A percentile compares a stretch with the other conserved stretches of the same genome.
Evolutionary conservation across 2,888 invertebrate species (phyloP).

Genomic region (Idaea straminata): DNA sequence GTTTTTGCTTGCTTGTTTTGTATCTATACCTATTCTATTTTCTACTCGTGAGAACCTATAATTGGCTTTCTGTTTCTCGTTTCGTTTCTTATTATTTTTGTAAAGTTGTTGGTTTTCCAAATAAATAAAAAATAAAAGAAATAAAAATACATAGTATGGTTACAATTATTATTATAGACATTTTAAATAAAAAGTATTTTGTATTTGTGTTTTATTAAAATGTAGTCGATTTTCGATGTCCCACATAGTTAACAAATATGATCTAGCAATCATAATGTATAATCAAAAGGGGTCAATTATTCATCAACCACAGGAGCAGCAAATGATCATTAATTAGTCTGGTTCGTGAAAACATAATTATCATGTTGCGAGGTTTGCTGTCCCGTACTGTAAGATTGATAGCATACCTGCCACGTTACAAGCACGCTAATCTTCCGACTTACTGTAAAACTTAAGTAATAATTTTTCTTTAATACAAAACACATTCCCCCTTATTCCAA

Average conservation of each 20-base stretch:
- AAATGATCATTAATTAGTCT: constrained; percentile 32
- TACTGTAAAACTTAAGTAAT: constrained; percentile 12
- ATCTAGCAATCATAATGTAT: not conserved
- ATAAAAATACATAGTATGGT: too few relatives aligned
- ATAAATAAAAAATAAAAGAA: too few relatives aligned
- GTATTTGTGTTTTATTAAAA: too few relatives aligned
- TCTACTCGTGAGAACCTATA: too few relatives aligned
- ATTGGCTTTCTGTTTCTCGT: too few relatives aligned
- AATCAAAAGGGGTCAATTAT: constrained; percentile 21
- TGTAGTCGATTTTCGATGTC: not conserved
- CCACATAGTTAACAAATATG: not conserved
- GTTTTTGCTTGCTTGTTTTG: too few relatives aligned
- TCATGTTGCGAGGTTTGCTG: constrained; percentile 32
- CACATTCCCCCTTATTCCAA: too few relatives aligned
- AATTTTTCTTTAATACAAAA: too few relatives aligned
- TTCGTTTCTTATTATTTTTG: too few relatives aligned
- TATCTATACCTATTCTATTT: too few relatives aligned
- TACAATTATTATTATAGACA: not conserved
- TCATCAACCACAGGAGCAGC: constrained; percentile 21
- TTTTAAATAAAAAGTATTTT: not conserved
- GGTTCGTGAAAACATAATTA: constrained; percentile 34
- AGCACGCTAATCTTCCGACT: constrained; percentile 24
- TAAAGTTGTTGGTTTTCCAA: too few relatives aligned
- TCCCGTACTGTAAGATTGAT: constrained; percentile 21
- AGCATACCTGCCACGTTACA: constrained; percentile 11